These are phyloP conservation scores for Adelognathus sp. DNA, from an alignment of 2,888 invertebrate genomes.

Conservation along the genomic window DNA sequence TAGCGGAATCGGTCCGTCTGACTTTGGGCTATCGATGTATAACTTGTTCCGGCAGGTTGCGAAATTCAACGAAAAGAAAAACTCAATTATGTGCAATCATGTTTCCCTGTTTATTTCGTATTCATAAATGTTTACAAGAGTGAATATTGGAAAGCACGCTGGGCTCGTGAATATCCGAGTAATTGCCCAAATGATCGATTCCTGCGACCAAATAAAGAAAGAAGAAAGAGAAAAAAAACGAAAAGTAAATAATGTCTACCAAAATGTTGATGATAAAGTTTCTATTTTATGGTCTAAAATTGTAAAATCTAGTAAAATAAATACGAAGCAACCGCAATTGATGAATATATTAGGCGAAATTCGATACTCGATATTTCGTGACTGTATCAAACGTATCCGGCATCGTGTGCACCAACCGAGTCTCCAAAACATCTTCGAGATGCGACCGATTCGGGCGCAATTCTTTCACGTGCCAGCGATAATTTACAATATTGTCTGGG, in stretches of 20 bases:
- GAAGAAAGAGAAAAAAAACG: neutral
- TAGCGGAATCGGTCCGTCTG: neutral
- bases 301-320: slow-evolving; percentile 53
- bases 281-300: slow-evolving; percentile 44
- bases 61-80: neutral
- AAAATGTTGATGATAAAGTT: slow-evolving; percentile 23
- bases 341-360: slow-evolving; percentile 5
- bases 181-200: slow-evolving; percentile 35
- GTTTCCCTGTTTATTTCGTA: slow-evolving; percentile 33
- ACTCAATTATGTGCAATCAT: slow-evolving; percentile 8
- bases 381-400: neutral
- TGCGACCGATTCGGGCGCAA: slow-evolving; percentile 1
- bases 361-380: neutral
- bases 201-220: slow-evolving; percentile 25
- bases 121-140: slow-evolving; percentile 20
- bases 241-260: slow-evolving; percentile 1
- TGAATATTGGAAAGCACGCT: slow-evolving; percentile 3
- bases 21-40: neutral
- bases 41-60: neutral
- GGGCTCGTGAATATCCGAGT: neutral
- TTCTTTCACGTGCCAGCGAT: neutral
- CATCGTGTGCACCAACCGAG: neutral
- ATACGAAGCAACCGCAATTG: slow-evolving; percentile 41
- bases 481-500: slow-evolving; percentile 23
- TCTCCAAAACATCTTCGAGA: neutral